These are phyloP conservation scores for Chaetophractus vellerosus DNA, from an alignment of 2,797 vertebrate species.

Conservation along the genomic window DNA sequence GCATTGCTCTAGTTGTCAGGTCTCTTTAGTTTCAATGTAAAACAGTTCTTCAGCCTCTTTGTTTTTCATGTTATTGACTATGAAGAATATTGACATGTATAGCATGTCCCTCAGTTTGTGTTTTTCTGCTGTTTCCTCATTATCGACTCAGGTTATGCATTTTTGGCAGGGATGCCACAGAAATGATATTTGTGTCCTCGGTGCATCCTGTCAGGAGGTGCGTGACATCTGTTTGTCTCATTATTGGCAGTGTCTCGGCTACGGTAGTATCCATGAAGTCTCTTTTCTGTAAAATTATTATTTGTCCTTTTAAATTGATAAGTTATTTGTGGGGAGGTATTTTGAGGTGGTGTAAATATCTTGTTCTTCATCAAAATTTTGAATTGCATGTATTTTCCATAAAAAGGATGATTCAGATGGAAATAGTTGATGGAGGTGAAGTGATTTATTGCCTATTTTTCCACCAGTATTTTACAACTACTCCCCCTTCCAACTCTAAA, in stretches of 20 bases:
- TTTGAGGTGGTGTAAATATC: neutral
- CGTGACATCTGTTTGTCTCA: neutral
- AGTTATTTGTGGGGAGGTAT: neutral
- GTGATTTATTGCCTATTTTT: conserved; percentile 33
- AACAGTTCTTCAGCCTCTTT: neutral
- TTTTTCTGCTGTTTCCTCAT: neutral
- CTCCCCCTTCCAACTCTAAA: neutral
- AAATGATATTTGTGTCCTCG: neutral
- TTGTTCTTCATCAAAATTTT: neutral
- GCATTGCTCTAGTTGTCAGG: neutral
- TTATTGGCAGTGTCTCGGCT: neutral
- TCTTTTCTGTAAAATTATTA: neutral
- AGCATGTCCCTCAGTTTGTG: neutral
- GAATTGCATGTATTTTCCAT: neutral
- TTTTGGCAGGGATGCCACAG: neutral
- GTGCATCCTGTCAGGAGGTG: neutral
- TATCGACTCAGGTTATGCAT: neutral
- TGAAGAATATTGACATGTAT: neutral
- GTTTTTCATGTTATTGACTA: neutral
- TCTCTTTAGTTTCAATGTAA: neutral
- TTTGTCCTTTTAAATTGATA: neutral
- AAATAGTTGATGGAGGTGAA: neutral
- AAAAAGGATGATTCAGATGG: neutral
- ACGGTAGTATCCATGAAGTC: neutral
- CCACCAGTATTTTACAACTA: neutral